Base-by-base conservation (phyloP, 2,113 vertebrate genomes). In the Poicephalus meyeri region DNA sequence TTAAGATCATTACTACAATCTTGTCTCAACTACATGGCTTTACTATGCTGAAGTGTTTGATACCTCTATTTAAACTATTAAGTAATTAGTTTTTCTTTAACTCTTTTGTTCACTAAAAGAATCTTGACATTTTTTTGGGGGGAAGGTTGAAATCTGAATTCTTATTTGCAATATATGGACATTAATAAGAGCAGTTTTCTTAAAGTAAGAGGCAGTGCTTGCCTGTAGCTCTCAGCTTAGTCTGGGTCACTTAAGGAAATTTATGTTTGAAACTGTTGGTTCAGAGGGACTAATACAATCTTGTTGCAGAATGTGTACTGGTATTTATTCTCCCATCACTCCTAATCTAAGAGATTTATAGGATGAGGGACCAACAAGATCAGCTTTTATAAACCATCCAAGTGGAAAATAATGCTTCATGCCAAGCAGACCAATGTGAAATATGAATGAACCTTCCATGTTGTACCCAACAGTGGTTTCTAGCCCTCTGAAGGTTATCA, bases 321-420 rank as follows among this genome's bases (percentile, higher is more conserved):
- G 19, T 87, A 46, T 82, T 91, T 92, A 39, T 76, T 81, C 64
- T 88, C 84, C 44, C 26, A 39, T 80, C 20, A 18, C 73, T 87
- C 31, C 44, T 95, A 41, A 82, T 31, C 14, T 24, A 56, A 91
- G 31, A 78, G 28, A 58, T 68, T 71, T 93, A 60, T 80, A 56
- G 73, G 65, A 76, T 65, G 44, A 92, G 91, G 88, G 77, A 92
- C 93, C 83, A 96, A 50, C 16, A 88, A 66, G 64, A 88, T 80
- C 26, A 90, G 24, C 37, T 79, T 94, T 79, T 93, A 19, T 72
- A 88, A 93, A 86, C 64, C 28, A 94, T 76, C 20, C 44, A 78
- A 52, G 50, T 91, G 89, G 83, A 88, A 91, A 74, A 33, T 29
- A 86, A 63, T 37, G 68, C 76, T 71, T 96, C 31, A 25, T 64